Evolutionary conservation across 37 sponge, comb jelly and placozoan species (phyloP), one percentile per base, ranked within the genome.

Genomic region (Beroe forskalii): DNA sequence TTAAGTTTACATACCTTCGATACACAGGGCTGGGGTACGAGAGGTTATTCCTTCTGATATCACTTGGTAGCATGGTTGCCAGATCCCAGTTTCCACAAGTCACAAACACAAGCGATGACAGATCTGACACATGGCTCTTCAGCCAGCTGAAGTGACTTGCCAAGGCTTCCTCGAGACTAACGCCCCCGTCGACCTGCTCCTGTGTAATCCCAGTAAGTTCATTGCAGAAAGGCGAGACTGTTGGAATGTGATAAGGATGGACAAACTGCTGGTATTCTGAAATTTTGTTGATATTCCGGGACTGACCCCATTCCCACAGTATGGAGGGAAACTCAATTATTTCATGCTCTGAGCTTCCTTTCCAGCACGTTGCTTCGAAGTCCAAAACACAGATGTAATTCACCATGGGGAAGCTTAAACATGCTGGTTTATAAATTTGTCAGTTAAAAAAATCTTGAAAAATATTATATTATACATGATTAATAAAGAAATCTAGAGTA

Each of bases 51-150:
- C 27, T 24, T 20, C n/a, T 1, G 19, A 80, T 33, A 80, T 80
- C 86, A 23, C n/a, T 41, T 1, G 86, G 86, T 19, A 80, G 86
- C 86, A 80, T 80, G 55, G 86, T 80, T 6, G 28, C 23, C 12
- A 80, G 31, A 43, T 80, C 86, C 86, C 86, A 80, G 40, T 80
- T 14, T 25, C 86, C 86, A 80, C 86, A 80, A 44, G 86, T 80
- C 37, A 80, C 86, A 80, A 80, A 30, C 28, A 80, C 55, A 32
- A 72, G 39, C 4, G 38, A 38, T 12, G 2, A 3, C 1, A 39
- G 28, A 37, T 32, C 8, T 32, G 38, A 20, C 37, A 80, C 86
- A 44, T 80, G 86, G 0, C 42, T 25, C 12, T 1, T 24, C 43
- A 80, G 25, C 86, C 86, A 80, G 24, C 3, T 24, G 28, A 28